phyloP scores from a whole-genome alignment of 2,888 invertebrate species.

The Habrosyne pyritoides region DNA sequence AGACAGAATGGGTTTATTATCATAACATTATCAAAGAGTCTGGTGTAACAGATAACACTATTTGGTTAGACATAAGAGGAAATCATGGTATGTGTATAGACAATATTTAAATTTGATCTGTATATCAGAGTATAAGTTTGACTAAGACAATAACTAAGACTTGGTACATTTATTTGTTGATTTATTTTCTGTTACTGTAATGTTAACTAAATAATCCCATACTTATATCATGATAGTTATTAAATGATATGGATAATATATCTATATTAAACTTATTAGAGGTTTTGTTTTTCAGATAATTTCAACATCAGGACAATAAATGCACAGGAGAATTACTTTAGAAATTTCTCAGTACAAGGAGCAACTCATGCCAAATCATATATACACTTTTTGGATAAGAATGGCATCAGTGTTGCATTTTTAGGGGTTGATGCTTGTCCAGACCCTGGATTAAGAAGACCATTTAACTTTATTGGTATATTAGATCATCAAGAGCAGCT shows the following conservation, averaged over 20 bases:
- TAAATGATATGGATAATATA: too few species aligned
- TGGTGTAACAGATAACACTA: constrained; percentile 86
- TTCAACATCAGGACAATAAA: constrained; percentile 90
- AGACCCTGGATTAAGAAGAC: constrained; percentile 92
- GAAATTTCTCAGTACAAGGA: constrained; percentile 92
- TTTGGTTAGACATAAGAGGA: constrained; percentile 95
- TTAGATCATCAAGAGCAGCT: constrained; percentile 84
- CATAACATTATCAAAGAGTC: constrained; percentile 87
- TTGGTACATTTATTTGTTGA: too few species aligned
- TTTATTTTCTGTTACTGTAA: too few species aligned
- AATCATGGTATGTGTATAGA: constrained; percentile 89
- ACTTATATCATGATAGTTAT: too few species aligned
- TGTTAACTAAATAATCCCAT: too few species aligned
- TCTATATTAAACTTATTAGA: too few species aligned
- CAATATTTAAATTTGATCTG: neutral
- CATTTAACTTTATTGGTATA: constrained; percentile 95
- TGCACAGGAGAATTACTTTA: constrained; percentile 89
- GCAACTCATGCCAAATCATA: constrained; percentile 88
- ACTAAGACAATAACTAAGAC: too few species aligned
- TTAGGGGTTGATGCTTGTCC: constrained; percentile 94
- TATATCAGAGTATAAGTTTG: too few species aligned
- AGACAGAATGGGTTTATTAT: constrained; percentile 93
- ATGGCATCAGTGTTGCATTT: constrained; percentile 88
- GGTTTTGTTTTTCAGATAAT: constrained; percentile 87
- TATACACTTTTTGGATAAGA: constrained; percentile 81